These are phyloP conservation scores for Himalopsyche japonica DNA, from an alignment of 2,888 invertebrate species.

Conservation along the genomic window DNA sequence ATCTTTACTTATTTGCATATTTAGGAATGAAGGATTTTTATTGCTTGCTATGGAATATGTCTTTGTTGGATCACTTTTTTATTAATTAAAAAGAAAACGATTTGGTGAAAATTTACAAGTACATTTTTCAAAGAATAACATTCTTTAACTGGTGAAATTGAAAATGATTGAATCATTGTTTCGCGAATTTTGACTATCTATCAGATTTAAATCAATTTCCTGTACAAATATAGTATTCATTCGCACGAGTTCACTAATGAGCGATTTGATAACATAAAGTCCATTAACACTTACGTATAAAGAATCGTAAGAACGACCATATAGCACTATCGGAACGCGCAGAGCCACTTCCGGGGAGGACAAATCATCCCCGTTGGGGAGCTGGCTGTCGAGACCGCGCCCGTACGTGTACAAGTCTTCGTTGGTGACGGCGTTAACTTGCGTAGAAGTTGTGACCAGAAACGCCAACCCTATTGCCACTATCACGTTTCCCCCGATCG, in stretches of 20 bases:
- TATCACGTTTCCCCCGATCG: constrained; percentile 42
- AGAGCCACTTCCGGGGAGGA: constrained; percentile 69
- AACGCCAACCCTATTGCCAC: constrained; percentile 45
- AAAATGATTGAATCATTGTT: no score
- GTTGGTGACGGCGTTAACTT: constrained; percentile 52
- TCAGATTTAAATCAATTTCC: no score
- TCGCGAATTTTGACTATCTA: no score
- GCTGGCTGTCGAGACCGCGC: constrained; percentile 54
- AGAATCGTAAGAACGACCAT: constrained; percentile 72
- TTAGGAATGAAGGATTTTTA: no score
- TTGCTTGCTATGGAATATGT: no score
- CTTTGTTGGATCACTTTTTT: no score
- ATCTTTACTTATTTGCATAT: no score
- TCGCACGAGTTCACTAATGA: neutral
- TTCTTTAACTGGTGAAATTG: no score
- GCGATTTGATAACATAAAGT: neutral
- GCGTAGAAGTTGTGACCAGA: constrained; percentile 21
- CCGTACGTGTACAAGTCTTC: constrained; percentile 67
- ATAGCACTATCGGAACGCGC: constrained; percentile 77
- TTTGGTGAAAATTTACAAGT: no score
- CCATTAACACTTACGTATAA: constrained; percentile 75
- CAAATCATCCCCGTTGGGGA: constrained; percentile 63
- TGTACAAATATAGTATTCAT: neutral
- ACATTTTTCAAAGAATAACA: no score
- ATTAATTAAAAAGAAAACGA: no score